Evolutionary conservation across 2,113 vertebrate species (phyloP), one percentile per base, ranked within the genome.

Genomic region (Cygnus atratus): DNA sequence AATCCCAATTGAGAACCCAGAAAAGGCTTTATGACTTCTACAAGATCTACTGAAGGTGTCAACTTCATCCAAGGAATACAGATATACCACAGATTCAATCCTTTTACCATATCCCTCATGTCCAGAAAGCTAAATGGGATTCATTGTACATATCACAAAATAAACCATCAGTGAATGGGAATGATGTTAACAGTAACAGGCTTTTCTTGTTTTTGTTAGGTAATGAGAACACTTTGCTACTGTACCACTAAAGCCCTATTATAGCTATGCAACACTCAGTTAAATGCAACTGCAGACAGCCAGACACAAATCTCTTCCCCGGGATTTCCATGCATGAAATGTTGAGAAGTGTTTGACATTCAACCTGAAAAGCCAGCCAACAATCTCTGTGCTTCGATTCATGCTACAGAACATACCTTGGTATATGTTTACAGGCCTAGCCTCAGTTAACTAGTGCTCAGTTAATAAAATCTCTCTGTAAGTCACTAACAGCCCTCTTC

Each of bases 31-130:
- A 77, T 85, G 72, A 31, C 37, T 80, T 73, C 87, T 76, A 80
- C 25, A 50, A 62, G 50, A 41, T 41, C 68, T 84, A 7, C 7
- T 65, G 20, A 21, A 88, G 52, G 55, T 4, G 37, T 41, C 25
- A 95, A 72, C 13, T 63, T 91, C 55, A 76, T 83, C 85, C 82
- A 90, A 88, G 41, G 41, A 94, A 85, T 29, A 94, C 52, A 93
- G 67, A 67, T 39, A 41, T 29, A 41, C 37, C 44, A 61, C 9
- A 33, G n/a, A 54, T 76, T 62, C 59, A 73, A 88, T 29, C 13
- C 25, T 71, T 58, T 84, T 70, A 17, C 55, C 22, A 4, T 26
- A 58, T 15, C 43, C n/a, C 46, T 6, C 41, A 3, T 33, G 75
- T 58, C 41, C 68, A 95, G 59, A 76, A 88, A 65, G 13, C 22